Evolutionary conservation across 2,797 vertebrate species (phyloP).

Genomic region (Acanthornis magna): DNA sequence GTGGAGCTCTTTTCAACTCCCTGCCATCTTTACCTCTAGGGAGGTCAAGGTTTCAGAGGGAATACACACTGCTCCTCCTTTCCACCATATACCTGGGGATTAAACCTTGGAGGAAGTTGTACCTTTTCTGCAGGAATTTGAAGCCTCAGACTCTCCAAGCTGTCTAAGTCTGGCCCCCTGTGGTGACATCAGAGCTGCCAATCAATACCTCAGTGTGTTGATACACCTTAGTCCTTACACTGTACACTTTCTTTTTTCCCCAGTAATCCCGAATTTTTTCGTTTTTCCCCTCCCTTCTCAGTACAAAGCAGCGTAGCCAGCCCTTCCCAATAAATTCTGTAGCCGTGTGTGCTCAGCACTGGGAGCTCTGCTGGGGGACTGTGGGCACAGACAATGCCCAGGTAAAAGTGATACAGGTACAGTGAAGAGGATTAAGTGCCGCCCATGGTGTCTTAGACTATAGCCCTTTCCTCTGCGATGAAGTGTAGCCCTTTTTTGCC

Average conservation of each 20-base stretch:
- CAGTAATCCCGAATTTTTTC: background rate
- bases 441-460: background rate
- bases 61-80: background rate
- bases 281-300: background rate
- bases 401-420: background rate
- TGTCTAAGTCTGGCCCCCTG: background rate
- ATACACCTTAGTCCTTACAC: background rate
- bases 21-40: background rate
- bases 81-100: background rate
- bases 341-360: background rate
- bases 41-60: background rate
- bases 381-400: background rate
- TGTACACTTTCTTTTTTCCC: background rate
- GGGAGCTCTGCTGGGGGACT: background rate
- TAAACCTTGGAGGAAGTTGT: background rate
- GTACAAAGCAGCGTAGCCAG: background rate
- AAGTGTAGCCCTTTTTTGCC: too few relatives aligned
- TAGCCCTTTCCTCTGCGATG: too few relatives aligned
- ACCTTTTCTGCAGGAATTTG: background rate
- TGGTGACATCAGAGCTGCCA: background rate
- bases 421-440: background rate
- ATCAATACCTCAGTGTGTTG: background rate
- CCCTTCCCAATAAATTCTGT: background rate
- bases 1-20: background rate
- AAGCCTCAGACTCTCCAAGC: background rate